Base-by-base conservation (phyloP, 2,113 vertebrate genomes). In the Eurystomus gularis region DNA sequence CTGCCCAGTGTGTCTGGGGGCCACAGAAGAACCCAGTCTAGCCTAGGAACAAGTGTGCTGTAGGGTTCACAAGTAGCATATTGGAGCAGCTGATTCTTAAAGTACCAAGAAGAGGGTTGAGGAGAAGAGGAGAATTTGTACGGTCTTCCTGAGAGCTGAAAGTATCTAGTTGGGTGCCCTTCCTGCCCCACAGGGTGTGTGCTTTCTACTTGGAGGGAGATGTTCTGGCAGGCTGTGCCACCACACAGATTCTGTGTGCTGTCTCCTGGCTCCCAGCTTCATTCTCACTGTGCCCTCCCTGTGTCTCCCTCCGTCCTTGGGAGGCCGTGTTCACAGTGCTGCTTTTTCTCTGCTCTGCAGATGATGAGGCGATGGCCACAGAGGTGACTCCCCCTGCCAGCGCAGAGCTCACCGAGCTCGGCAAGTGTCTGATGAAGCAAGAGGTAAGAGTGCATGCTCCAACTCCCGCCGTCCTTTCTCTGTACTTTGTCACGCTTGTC, bases 301-400 rank as follows among this genome's bases (percentile, higher is more conserved):
- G 3, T 20, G 21, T 44, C 48, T 48, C 35, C 16, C 51, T 54
- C 31, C 5, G 29, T 71, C 60, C 44, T 55, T 39, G 23, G 54
- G 35, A 64, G 40, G 37, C 77, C 5, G 3, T 3, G 5, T 69
- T 96, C 72, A 93, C 54, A 39, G 69, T 37, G 52, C 51, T 61
- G 65, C 91, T 90, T 64, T 54, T 86, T 42, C 68, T 96, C 55
- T 96, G 54, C 70, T 80, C 93, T 68, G 33, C 93, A 99, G 99
- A 99, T 68, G 99, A 99, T 14, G 99, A 99, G 62, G 98, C 99
- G 66, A 99, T 99, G 99, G 97, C 97, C 72, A 98, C 98, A 0
- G 99, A 99, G 48, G 97, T 98, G 10, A 96, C 98, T 48, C 96
- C 99, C 90, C 96, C 96, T 33, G 90, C 98, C 81, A 84, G 88